Evolutionary conservation across 2,797 vertebrate genomes (phyloP).

Genomic region (Danio tinwini): DNA sequence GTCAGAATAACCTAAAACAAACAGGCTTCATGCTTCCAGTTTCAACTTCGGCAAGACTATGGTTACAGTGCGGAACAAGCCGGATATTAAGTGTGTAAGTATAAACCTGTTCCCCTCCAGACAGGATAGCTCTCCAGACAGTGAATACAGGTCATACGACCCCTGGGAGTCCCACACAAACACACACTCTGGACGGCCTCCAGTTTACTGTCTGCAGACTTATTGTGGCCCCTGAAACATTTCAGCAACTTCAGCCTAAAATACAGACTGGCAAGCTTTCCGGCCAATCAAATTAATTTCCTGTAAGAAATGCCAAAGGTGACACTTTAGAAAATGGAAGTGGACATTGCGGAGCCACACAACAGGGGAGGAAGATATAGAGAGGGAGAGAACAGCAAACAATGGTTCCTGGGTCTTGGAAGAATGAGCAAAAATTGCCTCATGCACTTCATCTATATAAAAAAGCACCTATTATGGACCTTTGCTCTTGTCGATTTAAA

Average conservation of each 20-base stretch:
- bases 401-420: slow-evolving; percentile 20
- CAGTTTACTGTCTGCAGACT: slow-evolving; percentile 68
- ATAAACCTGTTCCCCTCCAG: slow-evolving; percentile 24
- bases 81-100: slow-evolving; percentile 2
- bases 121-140: slow-evolving; percentile 41
- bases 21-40: not conserved
- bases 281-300: slow-evolving; percentile 78
- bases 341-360: slow-evolving; percentile 36
- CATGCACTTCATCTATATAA: slow-evolving; percentile 10
- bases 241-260: slow-evolving; percentile 72
- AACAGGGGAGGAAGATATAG: not conserved
- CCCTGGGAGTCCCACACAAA: slow-evolving; percentile 51
- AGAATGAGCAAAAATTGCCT: slow-evolving; percentile 13
- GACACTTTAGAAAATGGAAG: slow-evolving; percentile 71
- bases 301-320: slow-evolving; percentile 74
- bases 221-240: slow-evolving; percentile 64
- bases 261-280: slow-evolving; percentile 77
- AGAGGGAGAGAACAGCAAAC: slow-evolving; percentile 37
- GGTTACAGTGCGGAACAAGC: not conserved
- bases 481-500: slow-evolving; percentile 22
- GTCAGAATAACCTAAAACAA: not conserved
- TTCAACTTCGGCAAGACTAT: not conserved
- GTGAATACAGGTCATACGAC: slow-evolving; percentile 56
- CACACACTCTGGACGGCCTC: slow-evolving; percentile 62
- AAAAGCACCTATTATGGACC: slow-evolving; percentile 34